A percentile compares a stretch with the other conserved stretches of the same genome.
Evolutionary conservation across 2,113 vertebrate genomes (phyloP).

Genomic region (Gymnocephalus cernua): DNA sequence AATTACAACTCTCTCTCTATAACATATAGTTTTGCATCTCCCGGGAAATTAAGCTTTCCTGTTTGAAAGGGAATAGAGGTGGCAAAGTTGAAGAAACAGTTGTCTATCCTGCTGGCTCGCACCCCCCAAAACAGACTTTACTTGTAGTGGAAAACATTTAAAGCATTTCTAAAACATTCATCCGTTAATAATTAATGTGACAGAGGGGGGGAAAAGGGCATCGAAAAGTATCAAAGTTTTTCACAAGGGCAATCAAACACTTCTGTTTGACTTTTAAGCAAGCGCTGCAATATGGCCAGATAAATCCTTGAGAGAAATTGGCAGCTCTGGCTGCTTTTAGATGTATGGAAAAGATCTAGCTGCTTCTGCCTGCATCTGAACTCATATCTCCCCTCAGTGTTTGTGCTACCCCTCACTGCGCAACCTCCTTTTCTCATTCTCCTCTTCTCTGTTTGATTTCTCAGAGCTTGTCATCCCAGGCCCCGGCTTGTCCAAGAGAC

Average conservation of each 20-base stretch:
- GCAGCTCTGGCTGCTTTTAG: neutral
- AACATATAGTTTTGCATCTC: constrained; percentile 36
- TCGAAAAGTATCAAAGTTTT: constrained; percentile 38
- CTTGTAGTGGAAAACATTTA: constrained; percentile 23
- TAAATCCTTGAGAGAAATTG: constrained; percentile 22
- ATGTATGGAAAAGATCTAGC: constrained; percentile 31
- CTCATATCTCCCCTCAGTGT: constrained; percentile 42
- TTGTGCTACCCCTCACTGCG: constrained; percentile 57
- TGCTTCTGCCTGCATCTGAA: constrained; percentile 45
- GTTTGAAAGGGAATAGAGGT: constrained; percentile 36
- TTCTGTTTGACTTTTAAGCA: constrained; percentile 55
- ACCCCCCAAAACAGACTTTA: neutral
- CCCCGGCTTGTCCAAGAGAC: constrained; percentile 78
- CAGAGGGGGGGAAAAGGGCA: neutral
- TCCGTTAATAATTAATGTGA: constrained; percentile 50
- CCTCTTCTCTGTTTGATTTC: constrained; percentile 69
- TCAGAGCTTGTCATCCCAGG: constrained; percentile 70
- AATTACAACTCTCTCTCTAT: constrained; percentile 19
- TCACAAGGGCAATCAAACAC: constrained; percentile 51
- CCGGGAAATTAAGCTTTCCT: constrained; percentile 42
- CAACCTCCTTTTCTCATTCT: constrained; percentile 62
- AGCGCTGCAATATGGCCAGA: neutral
- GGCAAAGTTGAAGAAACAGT: constrained; percentile 10
- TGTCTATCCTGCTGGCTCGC: neutral
- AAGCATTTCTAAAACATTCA: constrained; percentile 28